Base-by-base conservation (phyloP, 2,113 vertebrate species). In the Girardinichthys multiradiatus region DNA sequence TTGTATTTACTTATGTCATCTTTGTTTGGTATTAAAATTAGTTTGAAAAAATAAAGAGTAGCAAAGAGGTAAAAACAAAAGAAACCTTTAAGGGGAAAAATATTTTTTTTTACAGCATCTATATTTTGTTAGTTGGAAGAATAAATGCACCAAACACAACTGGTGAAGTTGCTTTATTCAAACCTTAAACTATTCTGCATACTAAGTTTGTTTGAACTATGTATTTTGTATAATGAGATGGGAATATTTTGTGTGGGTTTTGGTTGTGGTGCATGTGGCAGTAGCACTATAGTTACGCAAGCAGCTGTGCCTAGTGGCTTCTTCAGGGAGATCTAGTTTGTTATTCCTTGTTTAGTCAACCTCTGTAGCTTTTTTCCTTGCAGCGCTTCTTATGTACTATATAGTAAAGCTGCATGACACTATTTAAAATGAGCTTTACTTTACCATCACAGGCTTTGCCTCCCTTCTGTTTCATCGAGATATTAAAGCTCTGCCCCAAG, bases 261-360 rank as follows among this genome's bases (percentile, higher is more conserved):
- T 39, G 57, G 74, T 79, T 74, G 64, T 39, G 80, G 66, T 72
- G 63, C 21, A 80, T 54, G 48, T 67, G 51, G 70, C 80, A 69
- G 30, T 12, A 51, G 63, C 9, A 21, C 57, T 72, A 62, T 30
- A 73, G 81, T 82, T 86, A 79, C 29, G 77, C 81, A 83, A 86
- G 79, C 70, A 68, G 67, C 80, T 71, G 76, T 64, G 76, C 82
- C 76, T 81, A 51, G 81, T 80, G 86, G 77, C 80, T 70, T 78
- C 89, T 85, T 80, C 64, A 79, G 81, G 80, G 80, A 79, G 76
- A 79, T 62, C 57, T 81, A 82, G 69, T 89, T 89, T 88, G 87
- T 80, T 87, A 90, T 89, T 91, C 90, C 84, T 87, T 87, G 84
- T 91, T 91, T 86, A 84, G 87, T 87, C 71, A 67, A 80, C 81